Percentiles rank a stretch among this genome's conserved stretches.
Conservation (phyloP, 1,140 invertebrate genomes). For the Atopsyche davidsoni region DNA sequence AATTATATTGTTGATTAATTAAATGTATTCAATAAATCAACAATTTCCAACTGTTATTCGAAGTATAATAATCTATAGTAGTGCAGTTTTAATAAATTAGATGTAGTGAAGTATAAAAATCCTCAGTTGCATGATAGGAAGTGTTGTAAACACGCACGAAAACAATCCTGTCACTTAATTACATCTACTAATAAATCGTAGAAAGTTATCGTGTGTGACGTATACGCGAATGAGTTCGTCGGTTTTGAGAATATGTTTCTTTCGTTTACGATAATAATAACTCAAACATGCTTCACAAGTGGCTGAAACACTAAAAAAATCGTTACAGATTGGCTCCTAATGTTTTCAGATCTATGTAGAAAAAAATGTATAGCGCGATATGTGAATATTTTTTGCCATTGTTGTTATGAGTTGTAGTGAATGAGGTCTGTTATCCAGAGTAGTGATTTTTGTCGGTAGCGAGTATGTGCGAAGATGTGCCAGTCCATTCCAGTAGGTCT, state of each 20-base stretch:
- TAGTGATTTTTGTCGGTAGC: constrained; percentile 10
- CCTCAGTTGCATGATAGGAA: constrained; percentile 6
- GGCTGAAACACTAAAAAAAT: constrained; percentile 7
- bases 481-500: constrained; percentile 19
- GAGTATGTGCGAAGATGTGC: constrained; percentile 24
- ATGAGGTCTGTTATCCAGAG: constrained; percentile 7
- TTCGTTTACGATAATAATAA: constrained; percentile 1
- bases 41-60: constrained; percentile 1
- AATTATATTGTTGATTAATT: constrained; percentile 22
- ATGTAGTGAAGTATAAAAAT: neutral
- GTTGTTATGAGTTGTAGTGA: constrained; percentile 14
- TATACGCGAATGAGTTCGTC: constrained; percentile 15
- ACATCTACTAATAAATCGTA: constrained; percentile 20
- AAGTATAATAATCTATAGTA: too few species aligned
- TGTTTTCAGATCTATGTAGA: constrained; percentile 1
- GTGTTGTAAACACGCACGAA: constrained; percentile 10
- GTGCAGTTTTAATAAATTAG: too few species aligned
- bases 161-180: constrained; percentile 25
- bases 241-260: constrained; percentile 19
- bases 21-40: constrained; percentile 17
- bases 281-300: constrained; percentile 10
- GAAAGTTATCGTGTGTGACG: constrained; percentile 24
- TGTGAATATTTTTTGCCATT: constrained; percentile 18
- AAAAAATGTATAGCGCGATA: constrained; percentile 11
- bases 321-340: neutral